phyloP scores from a whole-genome alignment of 2,113 vertebrate species.

The Zapornia atra region DNA sequence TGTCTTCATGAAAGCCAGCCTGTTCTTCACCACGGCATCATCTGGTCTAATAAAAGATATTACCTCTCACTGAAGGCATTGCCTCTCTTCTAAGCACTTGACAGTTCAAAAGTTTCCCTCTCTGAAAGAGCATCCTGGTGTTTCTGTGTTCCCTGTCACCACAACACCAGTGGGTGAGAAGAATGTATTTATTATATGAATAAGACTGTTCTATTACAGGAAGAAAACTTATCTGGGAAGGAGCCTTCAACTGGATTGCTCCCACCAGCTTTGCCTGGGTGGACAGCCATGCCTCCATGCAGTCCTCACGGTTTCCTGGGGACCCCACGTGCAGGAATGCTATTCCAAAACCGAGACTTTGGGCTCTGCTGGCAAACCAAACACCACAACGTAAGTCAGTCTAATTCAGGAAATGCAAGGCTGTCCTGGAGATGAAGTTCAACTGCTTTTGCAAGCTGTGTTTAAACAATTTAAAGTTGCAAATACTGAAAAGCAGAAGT shows the following conservation, averaged over 20 bases:
- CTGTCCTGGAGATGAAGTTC: neutral
- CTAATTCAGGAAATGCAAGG: neutral
- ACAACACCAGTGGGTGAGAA: neutral
- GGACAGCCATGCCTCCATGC: neutral
- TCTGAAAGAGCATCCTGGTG: neutral
- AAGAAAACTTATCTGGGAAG: neutral
- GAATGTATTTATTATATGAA: neutral
- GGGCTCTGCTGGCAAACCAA: neutral
- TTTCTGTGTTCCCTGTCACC: neutral
- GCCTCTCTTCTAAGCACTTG: neutral
- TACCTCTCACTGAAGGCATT: neutral
- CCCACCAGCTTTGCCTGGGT: neutral
- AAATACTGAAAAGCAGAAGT: conserved; percentile 45
- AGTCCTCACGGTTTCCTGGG: neutral
- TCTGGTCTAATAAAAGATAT: conserved; percentile 9
- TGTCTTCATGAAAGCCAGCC: conserved; percentile 6
- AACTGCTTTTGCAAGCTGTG: neutral
- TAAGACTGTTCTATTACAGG: neutral
- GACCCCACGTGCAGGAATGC: neutral
- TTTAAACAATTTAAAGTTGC: neutral
- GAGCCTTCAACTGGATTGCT: neutral
- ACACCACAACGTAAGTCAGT: neutral
- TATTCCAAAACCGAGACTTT: neutral
- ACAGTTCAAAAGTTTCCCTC: neutral
- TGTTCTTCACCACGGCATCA: conserved; percentile 1